A percentile compares a stretch with the other conserved stretches of the same genome.
phyloP scores from a whole-genome alignment of 1,140 invertebrate genomes.

The Eurosta solidaginis region DNA sequence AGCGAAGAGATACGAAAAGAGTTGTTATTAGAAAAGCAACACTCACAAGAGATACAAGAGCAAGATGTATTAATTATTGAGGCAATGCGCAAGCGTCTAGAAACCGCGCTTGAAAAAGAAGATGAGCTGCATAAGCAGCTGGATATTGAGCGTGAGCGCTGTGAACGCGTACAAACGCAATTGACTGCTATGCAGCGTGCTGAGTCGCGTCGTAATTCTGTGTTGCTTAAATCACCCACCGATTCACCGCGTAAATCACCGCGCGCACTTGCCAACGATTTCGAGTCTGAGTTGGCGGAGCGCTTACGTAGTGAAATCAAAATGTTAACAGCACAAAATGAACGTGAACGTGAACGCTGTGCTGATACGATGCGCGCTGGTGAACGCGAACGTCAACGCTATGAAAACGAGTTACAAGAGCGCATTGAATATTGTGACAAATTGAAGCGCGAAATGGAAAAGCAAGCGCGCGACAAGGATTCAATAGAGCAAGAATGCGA shows the following conservation, averaged over 20 bases:
- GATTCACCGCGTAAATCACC: conserved; percentile 53
- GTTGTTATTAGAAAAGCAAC: conserved; percentile 63
- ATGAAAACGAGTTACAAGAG: conserved; percentile 64
- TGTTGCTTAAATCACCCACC: conserved; percentile 49
- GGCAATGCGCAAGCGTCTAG: conserved; percentile 66
- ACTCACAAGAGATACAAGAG: conserved; percentile 62
- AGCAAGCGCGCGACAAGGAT: conserved; percentile 51
- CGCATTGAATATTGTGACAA: conserved; percentile 64
- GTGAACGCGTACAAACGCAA: conserved; percentile 62
- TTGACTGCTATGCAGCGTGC: conserved; percentile 50
- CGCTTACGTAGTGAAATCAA: conserved; percentile 62
- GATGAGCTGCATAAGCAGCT: conserved; percentile 67
- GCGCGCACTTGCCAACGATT: conserved; percentile 44
- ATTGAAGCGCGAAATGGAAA: conserved; percentile 60
- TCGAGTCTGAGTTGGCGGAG: conserved; percentile 60
- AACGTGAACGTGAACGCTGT: conserved; percentile 60
- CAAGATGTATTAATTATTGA: conserved; percentile 68
- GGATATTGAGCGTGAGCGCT: conserved; percentile 62
- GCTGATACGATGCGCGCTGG: conserved; percentile 60
- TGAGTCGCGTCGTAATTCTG: conserved; percentile 49
- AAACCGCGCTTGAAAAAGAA: conserved; percentile 67
- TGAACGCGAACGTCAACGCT: conserved; percentile 60
- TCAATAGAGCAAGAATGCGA: conserved; percentile 50
- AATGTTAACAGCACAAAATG: conserved; percentile 62
- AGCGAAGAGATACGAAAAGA: conserved; percentile 61